Evolutionary conservation across 92 coral and sea anemone species (phyloP).

Genomic region (Epizoanthus illoricatus): DNA sequence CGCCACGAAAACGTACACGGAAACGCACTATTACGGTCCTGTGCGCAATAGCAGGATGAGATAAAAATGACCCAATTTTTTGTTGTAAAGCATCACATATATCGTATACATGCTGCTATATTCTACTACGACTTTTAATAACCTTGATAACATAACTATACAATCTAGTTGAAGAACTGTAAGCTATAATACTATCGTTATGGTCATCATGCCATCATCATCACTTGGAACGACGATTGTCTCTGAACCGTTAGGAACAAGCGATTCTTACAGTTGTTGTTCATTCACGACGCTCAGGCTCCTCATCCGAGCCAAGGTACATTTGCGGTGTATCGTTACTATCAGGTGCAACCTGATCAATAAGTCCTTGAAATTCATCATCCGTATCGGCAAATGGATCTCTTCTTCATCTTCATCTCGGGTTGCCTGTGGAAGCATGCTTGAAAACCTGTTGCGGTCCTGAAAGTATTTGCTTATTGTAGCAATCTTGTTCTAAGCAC

Average conservation of each 20-base stretch:
- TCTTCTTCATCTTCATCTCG: conserved; percentile 15
- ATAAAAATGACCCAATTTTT: too few relatives aligned
- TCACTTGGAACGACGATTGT: too few relatives aligned
- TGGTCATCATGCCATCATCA: neutral
- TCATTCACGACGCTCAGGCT: conserved; percentile 45
- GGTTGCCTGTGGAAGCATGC: neutral
- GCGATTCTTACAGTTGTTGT: conserved; percentile 47
- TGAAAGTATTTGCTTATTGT: conserved; percentile 38
- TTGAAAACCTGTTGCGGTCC: neutral
- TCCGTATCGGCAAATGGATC: conserved; percentile 44
- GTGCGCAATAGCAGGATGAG: neutral
- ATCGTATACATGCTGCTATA: too few relatives aligned
- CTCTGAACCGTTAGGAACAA: too few relatives aligned
- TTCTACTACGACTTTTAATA: too few relatives aligned
- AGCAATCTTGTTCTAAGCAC: conserved; percentile 27
- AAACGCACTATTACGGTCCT: neutral
- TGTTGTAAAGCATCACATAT: too few relatives aligned
- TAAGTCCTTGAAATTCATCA: conserved; percentile 36
- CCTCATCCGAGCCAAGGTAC: conserved; percentile 47
- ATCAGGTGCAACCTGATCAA: conserved; percentile 49
- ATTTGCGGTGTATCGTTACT: conserved; percentile 34
- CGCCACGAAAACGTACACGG: neutral
- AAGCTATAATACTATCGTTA: neutral
- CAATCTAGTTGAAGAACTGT: too few relatives aligned
- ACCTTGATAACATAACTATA: too few relatives aligned